Base-by-base conservation (phyloP, 2,113 vertebrate species). In the Heterotis niloticus region DNA sequence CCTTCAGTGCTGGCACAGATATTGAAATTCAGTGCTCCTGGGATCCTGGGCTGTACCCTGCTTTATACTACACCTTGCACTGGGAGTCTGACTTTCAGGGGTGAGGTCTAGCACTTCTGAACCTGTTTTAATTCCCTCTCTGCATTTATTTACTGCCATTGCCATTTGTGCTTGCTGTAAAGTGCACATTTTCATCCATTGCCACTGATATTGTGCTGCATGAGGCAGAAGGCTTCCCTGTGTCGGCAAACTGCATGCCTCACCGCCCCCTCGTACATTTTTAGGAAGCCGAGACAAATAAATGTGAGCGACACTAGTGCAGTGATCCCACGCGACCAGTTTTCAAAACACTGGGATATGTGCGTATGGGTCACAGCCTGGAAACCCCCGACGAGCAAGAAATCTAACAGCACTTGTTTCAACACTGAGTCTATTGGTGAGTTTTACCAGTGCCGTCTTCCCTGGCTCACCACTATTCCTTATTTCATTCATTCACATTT, bases 1-100 rank as follows among this genome's bases (percentile, higher is more conserved):
- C 84, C 57, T 88, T 83, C 82, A 1, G 1, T 57, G 20, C 18
- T 3, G 56, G 74, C 0, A 24, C 0, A 1, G 11, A 16, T 59
- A 90, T 93, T 20, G 11, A 16, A 57, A 90, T 93, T 20, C 24
- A 83, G 23, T 93, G 92, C 65, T 52, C 14, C 52, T 93, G 88
- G 89, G 80, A 84, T 24, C 34, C 75, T 34, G 57, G 24, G 13
- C 56, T 83, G 34, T 44, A 44, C 34, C 34, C 74, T 34, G 60
- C 75, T 57, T 77, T 79, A 3, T 72, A 12, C 23, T 92, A 91
- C 83, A 87, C 34, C 20, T 82, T 93, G 51, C 74, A 89, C 82
- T 92, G 90, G 91, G 0, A 78, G 23, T 11, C 79, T 54, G 0
- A 60, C 57, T 69, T 59, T n/a, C 10, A 10, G 12, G 18, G 24